Percentiles rank a stretch among this genome's conserved stretches.
Conservation (phyloP, 2,797 vertebrate species). For the Nannoperca obscura region DNA sequence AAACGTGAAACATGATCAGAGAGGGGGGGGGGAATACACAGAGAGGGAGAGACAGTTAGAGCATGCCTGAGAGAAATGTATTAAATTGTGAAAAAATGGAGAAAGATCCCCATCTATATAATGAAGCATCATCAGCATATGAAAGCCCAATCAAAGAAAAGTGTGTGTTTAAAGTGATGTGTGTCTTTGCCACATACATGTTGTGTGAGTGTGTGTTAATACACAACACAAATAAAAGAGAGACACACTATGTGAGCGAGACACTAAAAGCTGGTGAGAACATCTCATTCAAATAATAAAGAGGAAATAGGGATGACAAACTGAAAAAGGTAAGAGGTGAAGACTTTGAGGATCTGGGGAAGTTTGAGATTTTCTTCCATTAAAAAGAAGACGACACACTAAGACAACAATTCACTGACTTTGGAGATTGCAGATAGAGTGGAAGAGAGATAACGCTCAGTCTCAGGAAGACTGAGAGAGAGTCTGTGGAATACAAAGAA, state of each 20-base stretch:
- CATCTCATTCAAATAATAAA: too few relatives aligned
- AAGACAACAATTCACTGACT: conserved; percentile 4
- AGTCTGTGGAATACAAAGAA: conserved; percentile 11
- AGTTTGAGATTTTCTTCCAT: not conserved
- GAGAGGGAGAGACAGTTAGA: not conserved
- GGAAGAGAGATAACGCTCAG: conserved; percentile 15
- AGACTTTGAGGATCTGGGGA: not conserved
- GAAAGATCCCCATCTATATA: not conserved
- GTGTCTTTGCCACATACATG: not conserved
- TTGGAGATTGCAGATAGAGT: not conserved
- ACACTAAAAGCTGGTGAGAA: too few relatives aligned
- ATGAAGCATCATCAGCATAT: conserved; percentile 11
- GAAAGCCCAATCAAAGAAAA: conserved; percentile 17
- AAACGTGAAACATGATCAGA: conserved; percentile 56
- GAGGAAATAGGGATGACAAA: too few relatives aligned
- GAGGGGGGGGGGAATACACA: not conserved
- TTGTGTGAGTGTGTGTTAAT: not conserved
- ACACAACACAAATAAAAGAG: not conserved
- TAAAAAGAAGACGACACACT: not conserved
- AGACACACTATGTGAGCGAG: not conserved
- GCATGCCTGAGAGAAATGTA: conserved; percentile 5
- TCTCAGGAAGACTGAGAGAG: not conserved
- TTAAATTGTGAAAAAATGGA: not conserved
- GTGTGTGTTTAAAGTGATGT: not conserved
- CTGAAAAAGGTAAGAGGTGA: not conserved